Conservation (phyloP, 2,113 vertebrate species). For the Bubo bubo region DNA sequence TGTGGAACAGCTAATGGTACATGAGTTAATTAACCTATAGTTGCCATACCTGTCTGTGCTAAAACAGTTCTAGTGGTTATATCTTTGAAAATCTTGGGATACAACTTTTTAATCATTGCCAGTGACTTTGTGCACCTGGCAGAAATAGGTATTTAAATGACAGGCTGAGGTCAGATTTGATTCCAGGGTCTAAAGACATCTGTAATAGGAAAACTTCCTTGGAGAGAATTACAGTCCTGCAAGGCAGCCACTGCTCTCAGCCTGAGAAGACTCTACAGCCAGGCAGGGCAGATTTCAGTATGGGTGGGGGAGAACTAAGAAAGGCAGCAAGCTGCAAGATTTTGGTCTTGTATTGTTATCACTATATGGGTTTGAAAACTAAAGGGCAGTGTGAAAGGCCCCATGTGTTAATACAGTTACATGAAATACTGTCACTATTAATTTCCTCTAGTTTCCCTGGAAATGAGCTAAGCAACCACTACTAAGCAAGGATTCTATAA, state of each 20-base stretch:
- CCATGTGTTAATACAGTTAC: background rate
- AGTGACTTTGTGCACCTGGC: background rate
- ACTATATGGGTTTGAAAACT: background rate
- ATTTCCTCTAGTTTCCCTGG: background rate
- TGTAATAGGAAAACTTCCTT: background rate
- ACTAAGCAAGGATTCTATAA: background rate
- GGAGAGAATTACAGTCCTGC: background rate
- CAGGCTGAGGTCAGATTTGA: background rate
- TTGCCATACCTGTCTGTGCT: background rate
- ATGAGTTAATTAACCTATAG: constrained; percentile 37
- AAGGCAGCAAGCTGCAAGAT: background rate
- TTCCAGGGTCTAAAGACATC: background rate
- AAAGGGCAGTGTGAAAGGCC: background rate
- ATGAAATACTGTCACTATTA: background rate
- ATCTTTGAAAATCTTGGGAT: constrained; percentile 27
- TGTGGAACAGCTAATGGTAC: constrained; percentile 28
- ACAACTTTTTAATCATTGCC: background rate
- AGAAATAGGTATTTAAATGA: background rate
- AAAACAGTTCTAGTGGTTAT: background rate
- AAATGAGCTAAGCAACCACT: background rate
- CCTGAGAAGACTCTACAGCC: background rate
- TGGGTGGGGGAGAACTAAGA: background rate
- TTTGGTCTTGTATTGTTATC: background rate
- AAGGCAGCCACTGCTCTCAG: background rate
- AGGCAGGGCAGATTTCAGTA: background rate